Evolutionary conservation across 2,888 invertebrate genomes (phyloP).

Genomic region (Sminthurides aquaticus): DNA sequence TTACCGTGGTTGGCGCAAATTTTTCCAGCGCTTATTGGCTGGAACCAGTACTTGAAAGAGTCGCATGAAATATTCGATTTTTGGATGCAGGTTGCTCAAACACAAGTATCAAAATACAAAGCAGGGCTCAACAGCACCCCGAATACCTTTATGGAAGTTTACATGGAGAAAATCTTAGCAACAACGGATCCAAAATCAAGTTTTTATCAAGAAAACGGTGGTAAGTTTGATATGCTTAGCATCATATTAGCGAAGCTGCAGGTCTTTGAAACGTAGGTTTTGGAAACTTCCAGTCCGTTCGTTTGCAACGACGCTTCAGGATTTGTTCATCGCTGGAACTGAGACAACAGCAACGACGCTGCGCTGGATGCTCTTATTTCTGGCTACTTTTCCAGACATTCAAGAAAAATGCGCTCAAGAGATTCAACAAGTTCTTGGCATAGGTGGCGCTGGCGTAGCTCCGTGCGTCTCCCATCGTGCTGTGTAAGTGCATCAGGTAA

Average conservation of each 20-base stretch:
- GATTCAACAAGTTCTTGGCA: constrained; percentile 9
- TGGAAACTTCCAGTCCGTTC: constrained; percentile 18
- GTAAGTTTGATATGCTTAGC: constrained; percentile 12
- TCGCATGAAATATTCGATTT: constrained; percentile 31
- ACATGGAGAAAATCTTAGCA: constrained; percentile 23
- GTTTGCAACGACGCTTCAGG: constrained; percentile 29
- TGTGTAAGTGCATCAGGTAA: too few relatives aligned
- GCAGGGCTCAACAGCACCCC: background rate
- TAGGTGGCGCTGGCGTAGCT: background rate
- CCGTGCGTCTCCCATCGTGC: too few relatives aligned
- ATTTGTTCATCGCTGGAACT: constrained; percentile 33
- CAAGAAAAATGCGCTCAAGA: constrained; percentile 25
- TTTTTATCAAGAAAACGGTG: constrained; percentile 27
- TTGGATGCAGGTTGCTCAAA: constrained; percentile 25
- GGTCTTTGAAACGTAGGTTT: background rate
- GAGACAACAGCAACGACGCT: constrained; percentile 33
- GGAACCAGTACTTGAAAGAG: constrained; percentile 30
- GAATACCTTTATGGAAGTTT: constrained; percentile 17
- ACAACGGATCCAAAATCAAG: constrained; percentile 22
- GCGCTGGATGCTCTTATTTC: constrained; percentile 28
- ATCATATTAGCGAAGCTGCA: background rate
- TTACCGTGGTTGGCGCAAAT: constrained; percentile 32
- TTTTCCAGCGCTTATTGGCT: constrained; percentile 28
- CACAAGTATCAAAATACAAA: constrained; percentile 9
- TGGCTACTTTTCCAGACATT: constrained; percentile 22